Conservation (phyloP, 1,140 invertebrate genomes). For the Pogonomyrmex barbatus region DNA sequence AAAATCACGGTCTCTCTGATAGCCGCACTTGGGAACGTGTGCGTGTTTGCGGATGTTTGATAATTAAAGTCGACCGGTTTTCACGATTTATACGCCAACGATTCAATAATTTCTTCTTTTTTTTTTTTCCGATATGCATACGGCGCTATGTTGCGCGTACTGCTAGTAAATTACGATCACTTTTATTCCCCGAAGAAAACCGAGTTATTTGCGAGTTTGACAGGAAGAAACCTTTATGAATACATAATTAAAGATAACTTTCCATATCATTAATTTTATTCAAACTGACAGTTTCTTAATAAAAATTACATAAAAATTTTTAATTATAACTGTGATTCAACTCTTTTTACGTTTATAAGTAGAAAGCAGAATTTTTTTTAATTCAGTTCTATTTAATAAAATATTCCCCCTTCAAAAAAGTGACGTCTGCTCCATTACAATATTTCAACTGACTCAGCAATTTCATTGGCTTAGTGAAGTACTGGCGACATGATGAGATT, state of each 20-base stretch:
- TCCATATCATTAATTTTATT: not conserved
- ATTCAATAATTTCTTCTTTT: slow-evolving; percentile 45
- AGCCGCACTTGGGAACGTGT: slow-evolving; percentile 8
- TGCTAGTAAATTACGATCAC: slow-evolving; percentile 3
- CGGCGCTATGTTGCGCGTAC: not conserved
- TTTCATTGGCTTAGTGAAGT: not conserved
- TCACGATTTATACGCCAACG: slow-evolving; percentile 28
- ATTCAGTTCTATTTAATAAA: not conserved
- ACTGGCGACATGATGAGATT: slow-evolving; percentile 19
- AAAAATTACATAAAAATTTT: not conserved
- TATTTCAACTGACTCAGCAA: slow-evolving; percentile 1
- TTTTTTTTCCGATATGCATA: slow-evolving; percentile 16
- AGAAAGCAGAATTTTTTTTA: not conserved
- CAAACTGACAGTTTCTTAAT: not conserved
- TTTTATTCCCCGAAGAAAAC: slow-evolving; percentile 16
- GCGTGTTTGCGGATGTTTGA: slow-evolving; percentile 38
- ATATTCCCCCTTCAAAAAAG: not conserved
- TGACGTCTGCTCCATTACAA: slow-evolving; percentile 3
- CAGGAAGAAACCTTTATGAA: not conserved
- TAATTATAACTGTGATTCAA: slow-evolving; percentile 5
- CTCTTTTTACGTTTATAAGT: not conserved
- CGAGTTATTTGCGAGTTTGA: not conserved
- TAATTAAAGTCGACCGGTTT: slow-evolving; percentile 52
- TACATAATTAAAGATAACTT: not conserved
- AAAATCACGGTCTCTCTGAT: slow-evolving; percentile 48